A percentile compares a stretch with the other conserved stretches of the same genome.
phyloP scores from a whole-genome alignment of 2,797 vertebrate genomes.

The Leuciscus waleckii region DNA sequence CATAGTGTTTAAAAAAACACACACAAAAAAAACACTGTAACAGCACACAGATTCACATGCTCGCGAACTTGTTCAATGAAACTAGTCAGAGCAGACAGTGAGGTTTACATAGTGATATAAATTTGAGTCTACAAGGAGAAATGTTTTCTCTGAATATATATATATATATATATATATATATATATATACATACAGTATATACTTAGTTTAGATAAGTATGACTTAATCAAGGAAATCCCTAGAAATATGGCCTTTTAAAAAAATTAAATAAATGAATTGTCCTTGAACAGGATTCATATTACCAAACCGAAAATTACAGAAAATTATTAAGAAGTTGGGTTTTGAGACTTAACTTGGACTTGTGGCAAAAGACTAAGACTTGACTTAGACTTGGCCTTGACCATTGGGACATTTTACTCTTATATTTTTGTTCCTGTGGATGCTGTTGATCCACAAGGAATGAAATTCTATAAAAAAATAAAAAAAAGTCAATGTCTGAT shows the following conservation, averaged over 20 bases:
- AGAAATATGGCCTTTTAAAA: neutral
- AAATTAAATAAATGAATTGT: neutral
- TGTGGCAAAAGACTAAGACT: neutral
- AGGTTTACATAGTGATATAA: neutral
- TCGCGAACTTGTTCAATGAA: neutral
- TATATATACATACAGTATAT: too few relatives aligned
- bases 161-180: too few relatives aligned
- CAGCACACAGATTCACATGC: neutral
- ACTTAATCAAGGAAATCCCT: neutral
- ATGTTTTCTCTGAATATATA: neutral
- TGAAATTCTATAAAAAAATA: neutral
- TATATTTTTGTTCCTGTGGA: neutral
- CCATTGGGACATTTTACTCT: neutral
- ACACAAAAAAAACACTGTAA: neutral
- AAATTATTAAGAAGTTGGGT: neutral
- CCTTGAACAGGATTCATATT: neutral
- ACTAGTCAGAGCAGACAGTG: neutral
- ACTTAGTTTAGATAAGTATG: too few relatives aligned
- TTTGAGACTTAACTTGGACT: neutral
- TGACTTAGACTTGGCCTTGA: neutral
- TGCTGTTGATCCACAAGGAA: neutral
- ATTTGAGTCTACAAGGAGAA: neutral
- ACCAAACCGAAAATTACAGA: neutral
- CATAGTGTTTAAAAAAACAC: neutral
- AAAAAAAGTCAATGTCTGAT: neutral